These are phyloP conservation scores for Gallinago media DNA, from an alignment of 2,113 vertebrate genomes.

Conservation along the genomic window DNA sequence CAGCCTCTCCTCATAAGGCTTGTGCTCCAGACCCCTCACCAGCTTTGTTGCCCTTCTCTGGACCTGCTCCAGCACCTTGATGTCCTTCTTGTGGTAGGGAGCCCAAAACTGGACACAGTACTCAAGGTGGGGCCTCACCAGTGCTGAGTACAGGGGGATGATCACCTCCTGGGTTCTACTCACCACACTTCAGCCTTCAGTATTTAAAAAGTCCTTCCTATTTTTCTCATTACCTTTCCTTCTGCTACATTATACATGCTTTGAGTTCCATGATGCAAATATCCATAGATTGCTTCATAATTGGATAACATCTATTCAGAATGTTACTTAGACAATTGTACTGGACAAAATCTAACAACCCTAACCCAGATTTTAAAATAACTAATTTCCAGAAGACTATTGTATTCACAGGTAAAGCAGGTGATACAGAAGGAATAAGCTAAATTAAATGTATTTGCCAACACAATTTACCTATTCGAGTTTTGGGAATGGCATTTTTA, in stretches of 20 bases:
- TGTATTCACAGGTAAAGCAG: neutral
- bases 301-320: neutral
- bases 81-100: too few relatives aligned
- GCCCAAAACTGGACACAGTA: too few relatives aligned
- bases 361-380: constrained; percentile 2
- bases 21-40: too few relatives aligned
- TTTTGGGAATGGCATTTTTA: neutral
- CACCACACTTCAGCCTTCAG: neutral
- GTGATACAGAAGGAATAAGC: too few relatives aligned
- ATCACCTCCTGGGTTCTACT: too few relatives aligned
- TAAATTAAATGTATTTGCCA: neutral
- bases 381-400: neutral
- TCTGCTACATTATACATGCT: neutral
- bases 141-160: too few relatives aligned
- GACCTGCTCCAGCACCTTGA: too few relatives aligned
- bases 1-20: too few relatives aligned
- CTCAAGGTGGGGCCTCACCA: too few relatives aligned
- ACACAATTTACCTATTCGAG: neutral
- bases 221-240: constrained; percentile 11
- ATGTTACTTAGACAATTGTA: neutral
- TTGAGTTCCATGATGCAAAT: neutral
- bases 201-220: neutral
- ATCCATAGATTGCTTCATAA: neutral
- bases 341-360: neutral
- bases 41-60: too few relatives aligned